A percentile compares a stretch with the other conserved stretches of the same genome.
Evolutionary conservation across 2,797 vertebrate species (phyloP).

Genomic region (Helostoma temminkii): DNA sequence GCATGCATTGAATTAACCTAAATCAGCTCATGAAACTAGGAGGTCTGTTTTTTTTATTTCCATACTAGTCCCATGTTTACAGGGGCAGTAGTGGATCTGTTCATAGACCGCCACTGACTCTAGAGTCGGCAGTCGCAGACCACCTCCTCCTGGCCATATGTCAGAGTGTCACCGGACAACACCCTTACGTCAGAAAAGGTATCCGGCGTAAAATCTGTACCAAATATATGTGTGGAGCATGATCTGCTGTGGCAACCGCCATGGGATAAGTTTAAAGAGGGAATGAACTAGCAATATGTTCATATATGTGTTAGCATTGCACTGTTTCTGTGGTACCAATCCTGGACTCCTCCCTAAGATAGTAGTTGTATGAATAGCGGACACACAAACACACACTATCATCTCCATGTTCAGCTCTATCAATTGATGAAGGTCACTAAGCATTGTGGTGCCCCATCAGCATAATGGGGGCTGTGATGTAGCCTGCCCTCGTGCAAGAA

Average conservation of each 20-base stretch:
- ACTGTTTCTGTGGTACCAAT: slow-evolving; percentile 8
- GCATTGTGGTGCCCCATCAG: slow-evolving; percentile 63
- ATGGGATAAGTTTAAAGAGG: too few species aligned
- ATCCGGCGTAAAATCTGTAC: too few species aligned
- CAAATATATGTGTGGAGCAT: too few species aligned
- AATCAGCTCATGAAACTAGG: slow-evolving; percentile 60
- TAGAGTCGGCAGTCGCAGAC: too few species aligned
- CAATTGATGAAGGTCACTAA: slow-evolving; percentile 76
- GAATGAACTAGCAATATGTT: too few species aligned
- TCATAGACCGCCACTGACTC: too few species aligned
- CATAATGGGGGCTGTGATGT: slow-evolving; percentile 70
- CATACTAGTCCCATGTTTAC: slow-evolving; percentile 8
- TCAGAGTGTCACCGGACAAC: too few species aligned
- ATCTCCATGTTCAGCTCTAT: slow-evolving; percentile 34
- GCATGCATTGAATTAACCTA: slow-evolving; percentile 51
- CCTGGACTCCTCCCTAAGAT: slow-evolving; percentile 18
- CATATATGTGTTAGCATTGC: slow-evolving; percentile 3
- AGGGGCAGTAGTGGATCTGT: too few species aligned
- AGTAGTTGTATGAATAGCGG: slow-evolving; percentile 48
- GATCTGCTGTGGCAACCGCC: too few species aligned
- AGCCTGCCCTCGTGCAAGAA: slow-evolving; percentile 60
- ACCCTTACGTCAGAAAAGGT: too few species aligned
- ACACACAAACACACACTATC: slow-evolving; percentile 22
- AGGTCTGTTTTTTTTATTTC: slow-evolving; percentile 27
- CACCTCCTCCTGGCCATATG: too few species aligned